These are phyloP conservation scores for Melanocharis versteri DNA, from an alignment of 2,113 vertebrate genomes.

Conservation along the genomic window DNA sequence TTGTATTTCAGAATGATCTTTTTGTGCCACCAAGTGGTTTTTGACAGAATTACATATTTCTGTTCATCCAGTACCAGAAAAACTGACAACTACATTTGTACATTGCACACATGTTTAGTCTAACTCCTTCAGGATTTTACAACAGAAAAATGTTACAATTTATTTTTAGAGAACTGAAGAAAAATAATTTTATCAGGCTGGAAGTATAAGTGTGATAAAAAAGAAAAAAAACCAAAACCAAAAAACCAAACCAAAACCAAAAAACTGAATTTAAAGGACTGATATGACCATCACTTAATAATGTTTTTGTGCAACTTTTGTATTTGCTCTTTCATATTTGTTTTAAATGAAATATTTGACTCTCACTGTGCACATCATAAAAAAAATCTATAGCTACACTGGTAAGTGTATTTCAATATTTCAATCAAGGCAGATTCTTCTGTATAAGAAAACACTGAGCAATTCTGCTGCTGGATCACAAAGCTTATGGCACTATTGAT, in stretches of 20 bases:
- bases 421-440: neutral
- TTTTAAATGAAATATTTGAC: neutral
- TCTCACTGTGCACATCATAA: neutral
- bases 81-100: neutral
- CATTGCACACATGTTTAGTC: neutral
- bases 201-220: neutral
- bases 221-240: neutral
- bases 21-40: slow-evolving; percentile 28
- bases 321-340: neutral
- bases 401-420: neutral
- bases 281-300: neutral
- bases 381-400: neutral
- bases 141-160: neutral
- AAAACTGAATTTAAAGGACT: neutral
- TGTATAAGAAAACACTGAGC: neutral
- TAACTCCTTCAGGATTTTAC: neutral
- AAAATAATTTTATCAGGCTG: neutral
- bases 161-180: neutral
- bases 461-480: neutral
- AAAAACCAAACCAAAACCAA: neutral
- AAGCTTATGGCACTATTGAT: neutral
- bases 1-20: neutral
- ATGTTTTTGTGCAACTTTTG: neutral
- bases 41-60: neutral
- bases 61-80: neutral